phyloP scores from a whole-genome alignment of 1,140 invertebrate genomes.

The Littorina saxatilis region DNA sequence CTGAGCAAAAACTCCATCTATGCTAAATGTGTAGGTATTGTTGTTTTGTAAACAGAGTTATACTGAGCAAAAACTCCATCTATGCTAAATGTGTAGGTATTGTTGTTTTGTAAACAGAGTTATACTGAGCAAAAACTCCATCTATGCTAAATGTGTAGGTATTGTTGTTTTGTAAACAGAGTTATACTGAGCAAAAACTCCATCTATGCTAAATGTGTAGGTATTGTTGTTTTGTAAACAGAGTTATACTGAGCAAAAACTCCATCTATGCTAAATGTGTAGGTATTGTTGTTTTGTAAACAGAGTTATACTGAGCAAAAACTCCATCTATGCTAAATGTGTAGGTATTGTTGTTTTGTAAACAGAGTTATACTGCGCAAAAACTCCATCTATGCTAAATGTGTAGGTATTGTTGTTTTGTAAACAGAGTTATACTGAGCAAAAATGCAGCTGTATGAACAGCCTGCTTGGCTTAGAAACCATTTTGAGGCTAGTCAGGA shows the following conservation, averaged over 20 bases:
- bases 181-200: too few species aligned
- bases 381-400: background rate
- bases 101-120: background rate
- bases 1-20: background rate
- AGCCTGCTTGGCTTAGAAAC: too few species aligned
- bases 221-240: background rate
- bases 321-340: background rate
- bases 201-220: background rate
- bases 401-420: background rate
- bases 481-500: too few species aligned
- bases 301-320: too few species aligned
- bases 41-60: background rate
- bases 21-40: background rate
- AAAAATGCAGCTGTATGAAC: too few species aligned
- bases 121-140: background rate
- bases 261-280: background rate
- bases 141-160: background rate
- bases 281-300: background rate
- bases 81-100: background rate
- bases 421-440: too few species aligned
- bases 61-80: background rate
- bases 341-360: background rate
- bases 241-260: too few species aligned
- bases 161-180: background rate
- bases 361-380: too few species aligned